Evolutionary conservation across 1,140 invertebrate species (phyloP), one percentile per base, ranked within the genome.

Genomic region (Cotesia vestalis): DNA sequence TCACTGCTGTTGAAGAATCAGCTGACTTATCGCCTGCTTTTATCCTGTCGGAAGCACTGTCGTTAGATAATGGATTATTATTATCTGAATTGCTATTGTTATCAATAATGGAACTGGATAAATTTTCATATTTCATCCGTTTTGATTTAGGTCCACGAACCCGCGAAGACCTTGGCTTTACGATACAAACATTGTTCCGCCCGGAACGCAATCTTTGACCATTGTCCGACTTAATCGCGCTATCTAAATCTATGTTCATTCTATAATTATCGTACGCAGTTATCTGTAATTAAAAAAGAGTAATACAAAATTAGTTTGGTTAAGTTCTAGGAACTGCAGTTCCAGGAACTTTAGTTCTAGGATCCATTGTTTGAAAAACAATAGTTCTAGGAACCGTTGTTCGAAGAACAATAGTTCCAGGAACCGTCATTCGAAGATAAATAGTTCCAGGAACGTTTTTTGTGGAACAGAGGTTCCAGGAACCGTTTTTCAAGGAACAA

Each of bases 201-300:
- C 52, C 35, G 51, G 8, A 5, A 27, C 60, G 38, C 5, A 36
- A 52, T 11, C 20, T 4, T 6, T 51, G 27, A 66, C 14, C 55
- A 72, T 72, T 66, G 60, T 27, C 52, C 4, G 17, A 57, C 4
- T 67, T 53, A 6, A 17, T 55, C 4, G 14, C n/a, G 34, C 27
- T 69, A 12, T 78, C 66, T 36, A 77, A 46, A 5, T 78, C 69
- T 9, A 82, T 75, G 73, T 81, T 77, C 72, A 82, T 73, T 40
- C 68, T 77, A 36, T 75, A 80, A 8, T 69, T 76, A 74, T 83
- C 72, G 27, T 77, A 79, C 1, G 82, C 53, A 4, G 72, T 73
- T 67, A 84, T 77, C 82, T 84, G 67, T 5, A 62, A 77, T 63
- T 67, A 68, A 14, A 46, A 52, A 1, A 52, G 27, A 20, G 34